Conservation (phyloP, 2,797 vertebrate species). For the Diglossa cyanea region DNA sequence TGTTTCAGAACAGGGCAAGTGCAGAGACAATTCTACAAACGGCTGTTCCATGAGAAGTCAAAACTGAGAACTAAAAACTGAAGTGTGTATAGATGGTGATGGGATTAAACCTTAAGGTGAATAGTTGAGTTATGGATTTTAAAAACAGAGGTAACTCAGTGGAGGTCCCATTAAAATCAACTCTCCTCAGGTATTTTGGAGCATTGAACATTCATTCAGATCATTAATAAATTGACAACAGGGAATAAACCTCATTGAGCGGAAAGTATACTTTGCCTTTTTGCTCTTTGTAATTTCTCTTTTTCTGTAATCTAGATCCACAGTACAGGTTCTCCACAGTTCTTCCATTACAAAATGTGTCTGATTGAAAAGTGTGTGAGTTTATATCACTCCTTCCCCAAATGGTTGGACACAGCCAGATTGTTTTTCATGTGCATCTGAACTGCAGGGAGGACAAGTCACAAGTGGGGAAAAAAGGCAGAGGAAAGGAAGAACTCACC, state of each 20-base stretch:
- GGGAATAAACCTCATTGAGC: neutral
- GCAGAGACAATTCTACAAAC: neutral
- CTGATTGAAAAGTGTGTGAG: neutral
- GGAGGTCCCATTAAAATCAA: neutral
- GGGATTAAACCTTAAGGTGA: neutral
- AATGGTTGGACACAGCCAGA: neutral
- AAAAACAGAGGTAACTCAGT: neutral
- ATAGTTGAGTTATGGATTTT: neutral
- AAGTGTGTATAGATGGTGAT: neutral
- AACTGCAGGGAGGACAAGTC: neutral
- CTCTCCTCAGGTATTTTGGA: neutral
- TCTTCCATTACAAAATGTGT: neutral
- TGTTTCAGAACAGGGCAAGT: neutral
- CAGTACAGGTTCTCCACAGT: neutral
- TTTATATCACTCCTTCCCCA: neutral
- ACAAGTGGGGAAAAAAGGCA: neutral
- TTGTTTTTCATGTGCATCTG: neutral
- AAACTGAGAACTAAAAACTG: neutral
- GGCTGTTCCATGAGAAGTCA: neutral
- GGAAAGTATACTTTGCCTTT: neutral
- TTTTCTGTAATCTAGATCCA: neutral
- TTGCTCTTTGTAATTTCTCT: neutral
- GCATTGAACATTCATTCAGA: neutral
- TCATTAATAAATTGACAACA: neutral
- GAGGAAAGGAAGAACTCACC: neutral